These are phyloP conservation scores for Sinonovacula constricta DNA, from an alignment of 1,140 invertebrate species.

Conservation along the genomic window DNA sequence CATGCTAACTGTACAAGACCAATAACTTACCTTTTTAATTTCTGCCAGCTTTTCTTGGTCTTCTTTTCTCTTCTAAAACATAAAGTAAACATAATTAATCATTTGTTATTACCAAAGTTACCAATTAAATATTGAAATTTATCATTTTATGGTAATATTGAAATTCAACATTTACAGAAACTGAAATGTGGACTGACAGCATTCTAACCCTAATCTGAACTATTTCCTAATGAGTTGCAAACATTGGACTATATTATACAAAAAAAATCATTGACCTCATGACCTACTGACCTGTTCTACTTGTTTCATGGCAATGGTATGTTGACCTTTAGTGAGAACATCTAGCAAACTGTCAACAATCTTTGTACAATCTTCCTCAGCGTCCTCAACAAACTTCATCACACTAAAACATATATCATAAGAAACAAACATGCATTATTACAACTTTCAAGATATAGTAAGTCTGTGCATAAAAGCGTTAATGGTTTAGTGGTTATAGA, in stretches of 20 bases:
- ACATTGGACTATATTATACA: too few relatives aligned
- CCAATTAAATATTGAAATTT: too few relatives aligned
- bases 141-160: too few relatives aligned
- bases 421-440: not conserved
- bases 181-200: slow-evolving; percentile 9
- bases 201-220: slow-evolving; percentile 28
- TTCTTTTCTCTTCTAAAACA: slow-evolving; percentile 45
- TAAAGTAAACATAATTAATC: too few relatives aligned
- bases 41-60: slow-evolving; percentile 22
- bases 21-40: slow-evolving; percentile 15
- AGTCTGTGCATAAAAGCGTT: not conserved
- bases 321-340: slow-evolving; percentile 90
- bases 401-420: slow-evolving; percentile 81
- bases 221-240: not conserved
- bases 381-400: slow-evolving; percentile 88
- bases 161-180: slow-evolving; percentile 34
- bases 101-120: too few relatives aligned
- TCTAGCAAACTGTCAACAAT: slow-evolving; percentile 92
- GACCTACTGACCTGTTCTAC: slow-evolving; percentile 23
- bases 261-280: slow-evolving; percentile 6
- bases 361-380: slow-evolving; percentile 87
- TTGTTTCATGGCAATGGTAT: slow-evolving; percentile 78
- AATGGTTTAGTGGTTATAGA: not conserved
- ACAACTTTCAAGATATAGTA: not conserved
- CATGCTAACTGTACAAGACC: too few relatives aligned